Conservation (phyloP, 2,113 vertebrate genomes). For the Peromyscus polionotus region DNA sequence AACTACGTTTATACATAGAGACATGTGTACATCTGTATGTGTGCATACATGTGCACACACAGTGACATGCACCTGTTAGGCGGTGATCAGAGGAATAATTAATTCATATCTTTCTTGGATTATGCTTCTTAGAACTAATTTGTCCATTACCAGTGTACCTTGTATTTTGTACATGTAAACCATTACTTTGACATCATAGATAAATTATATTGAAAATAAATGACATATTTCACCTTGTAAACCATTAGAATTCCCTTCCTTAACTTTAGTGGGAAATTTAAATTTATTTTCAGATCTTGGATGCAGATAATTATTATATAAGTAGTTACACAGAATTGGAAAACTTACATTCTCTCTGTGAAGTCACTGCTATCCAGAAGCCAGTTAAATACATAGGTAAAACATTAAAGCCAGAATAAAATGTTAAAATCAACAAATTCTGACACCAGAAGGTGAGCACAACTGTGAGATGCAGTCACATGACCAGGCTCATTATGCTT, state of each 20-base stretch:
- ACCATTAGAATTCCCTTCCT: neutral
- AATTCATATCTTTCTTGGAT: neutral
- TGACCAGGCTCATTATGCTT: neutral
- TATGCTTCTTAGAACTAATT: neutral
- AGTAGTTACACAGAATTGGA: neutral
- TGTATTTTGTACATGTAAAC: conserved; percentile 16
- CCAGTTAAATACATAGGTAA: neutral
- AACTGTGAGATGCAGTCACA: neutral
- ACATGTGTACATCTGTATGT: neutral
- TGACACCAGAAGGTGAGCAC: neutral
- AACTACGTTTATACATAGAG: neutral
- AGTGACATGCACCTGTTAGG: neutral
- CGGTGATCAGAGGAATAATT: neutral
- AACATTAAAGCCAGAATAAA: neutral
- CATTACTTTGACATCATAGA: conserved; percentile 12
- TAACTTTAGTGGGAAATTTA: neutral
- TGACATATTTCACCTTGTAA: conserved; percentile 23
- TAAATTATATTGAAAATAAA: conserved; percentile 27
- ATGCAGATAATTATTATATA: neutral
- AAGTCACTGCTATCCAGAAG: neutral
- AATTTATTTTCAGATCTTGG: neutral
- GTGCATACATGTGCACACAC: fast-evolving
- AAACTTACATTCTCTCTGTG: neutral
- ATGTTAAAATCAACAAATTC: neutral
- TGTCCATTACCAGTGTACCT: neutral